Conservation (phyloP, 1,140 invertebrate species). For the Drosophila willistoni region DNA sequence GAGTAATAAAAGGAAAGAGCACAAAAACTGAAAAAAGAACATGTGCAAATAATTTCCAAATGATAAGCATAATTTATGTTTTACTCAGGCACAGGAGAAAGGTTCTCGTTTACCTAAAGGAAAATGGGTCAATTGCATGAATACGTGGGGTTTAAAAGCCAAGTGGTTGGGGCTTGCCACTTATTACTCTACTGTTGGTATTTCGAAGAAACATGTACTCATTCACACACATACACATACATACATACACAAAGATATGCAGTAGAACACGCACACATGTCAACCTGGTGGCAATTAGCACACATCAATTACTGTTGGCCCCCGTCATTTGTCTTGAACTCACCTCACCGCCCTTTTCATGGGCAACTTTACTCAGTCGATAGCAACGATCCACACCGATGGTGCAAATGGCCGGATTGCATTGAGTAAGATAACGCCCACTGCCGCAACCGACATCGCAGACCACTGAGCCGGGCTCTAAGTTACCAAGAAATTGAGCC, state of each 20-base stretch:
- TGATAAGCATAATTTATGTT: conserved; percentile 77
- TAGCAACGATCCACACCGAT: conserved; percentile 94
- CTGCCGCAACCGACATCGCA: conserved; percentile 97
- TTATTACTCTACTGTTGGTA: neutral
- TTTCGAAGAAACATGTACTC: conserved; percentile 1
- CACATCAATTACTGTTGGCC: conserved; percentile 51
- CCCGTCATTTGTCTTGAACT: conserved; percentile 48
- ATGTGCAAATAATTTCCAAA: conserved; percentile 72
- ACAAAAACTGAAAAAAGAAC: conserved; percentile 29
- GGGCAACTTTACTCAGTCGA: conserved; percentile 90
- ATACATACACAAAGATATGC: conserved; percentile 12
- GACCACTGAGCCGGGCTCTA: conserved; percentile 95
- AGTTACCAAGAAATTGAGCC: conserved; percentile 92
- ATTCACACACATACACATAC: conserved; percentile 32
- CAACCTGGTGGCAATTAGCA: conserved; percentile 33
- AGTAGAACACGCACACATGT: conserved; percentile 8
- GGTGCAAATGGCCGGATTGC: conserved; percentile 92
- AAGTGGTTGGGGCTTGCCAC: neutral
- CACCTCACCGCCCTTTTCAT: conserved; percentile 92
- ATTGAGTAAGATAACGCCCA: conserved; percentile 94
- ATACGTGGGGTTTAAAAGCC: conserved; percentile 15
- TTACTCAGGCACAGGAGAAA: conserved; percentile 32
- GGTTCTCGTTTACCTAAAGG: conserved; percentile 32
- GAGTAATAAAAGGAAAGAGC: conserved; percentile 40
- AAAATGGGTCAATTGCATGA: conserved; percentile 73